Evolutionary conservation across 2,888 invertebrate species (phyloP).

Genomic region (Acleris holmiana): DNA sequence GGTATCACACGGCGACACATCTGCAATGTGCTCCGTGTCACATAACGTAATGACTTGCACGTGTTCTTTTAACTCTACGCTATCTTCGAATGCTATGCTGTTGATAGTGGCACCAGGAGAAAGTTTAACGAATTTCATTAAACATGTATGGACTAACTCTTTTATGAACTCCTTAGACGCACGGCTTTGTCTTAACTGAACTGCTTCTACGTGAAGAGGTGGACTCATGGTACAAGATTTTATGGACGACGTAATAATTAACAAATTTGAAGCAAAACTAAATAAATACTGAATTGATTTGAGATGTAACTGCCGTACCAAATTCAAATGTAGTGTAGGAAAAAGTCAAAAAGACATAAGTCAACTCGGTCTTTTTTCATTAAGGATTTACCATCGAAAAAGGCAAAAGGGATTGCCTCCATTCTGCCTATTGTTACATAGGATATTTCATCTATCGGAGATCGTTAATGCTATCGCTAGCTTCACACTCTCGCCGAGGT

Average conservation of each 20-base stretch:
- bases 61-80: conserved; percentile 58
- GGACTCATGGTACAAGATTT: conserved; percentile 51
- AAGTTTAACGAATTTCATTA: conserved; percentile 58
- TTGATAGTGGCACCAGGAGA: conserved; percentile 60
- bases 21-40: conserved; percentile 62
- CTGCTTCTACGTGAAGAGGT: conserved; percentile 70
- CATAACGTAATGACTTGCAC: conserved; percentile 67
- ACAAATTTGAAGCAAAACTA: not conserved
- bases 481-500: too few species aligned
- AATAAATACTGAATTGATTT: not conserved
- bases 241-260: not conserved
- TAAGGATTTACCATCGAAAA: not conserved
- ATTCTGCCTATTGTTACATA: not conserved
- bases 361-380: not conserved
- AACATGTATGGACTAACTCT: conserved; percentile 58
- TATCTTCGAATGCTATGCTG: conserved; percentile 57
- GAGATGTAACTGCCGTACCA: conserved; percentile 23
- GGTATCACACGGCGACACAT: conserved; percentile 52
- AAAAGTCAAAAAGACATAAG: not conserved
- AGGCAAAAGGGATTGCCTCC: not conserved
- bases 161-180: conserved; percentile 59
- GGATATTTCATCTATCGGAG: too few species aligned
- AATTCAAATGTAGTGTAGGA: conserved; percentile 22
- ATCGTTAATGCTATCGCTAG: too few species aligned
- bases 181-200: conserved; percentile 64